Evolutionary conservation across 2,888 invertebrate species (phyloP), one percentile per base, ranked within the genome.

Genomic region (Lordiphosa andalusiaca): DNA sequence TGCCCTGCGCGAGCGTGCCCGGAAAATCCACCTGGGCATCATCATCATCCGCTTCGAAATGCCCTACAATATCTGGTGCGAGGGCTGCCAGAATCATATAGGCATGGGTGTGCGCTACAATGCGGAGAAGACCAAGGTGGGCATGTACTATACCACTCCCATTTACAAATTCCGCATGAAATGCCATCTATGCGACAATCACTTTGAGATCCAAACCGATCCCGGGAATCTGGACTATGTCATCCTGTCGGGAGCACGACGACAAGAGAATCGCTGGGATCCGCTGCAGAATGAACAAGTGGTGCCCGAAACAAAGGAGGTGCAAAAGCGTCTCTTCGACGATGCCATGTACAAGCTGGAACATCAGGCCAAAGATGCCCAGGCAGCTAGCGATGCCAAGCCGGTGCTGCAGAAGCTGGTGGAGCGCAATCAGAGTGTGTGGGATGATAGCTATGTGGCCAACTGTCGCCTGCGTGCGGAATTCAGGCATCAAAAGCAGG

Each of bases 31-130:
- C 85, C 91, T 96, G 91, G 99, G 99, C 9, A 99, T 99, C 77
- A 93, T 90, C 30, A 89, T 90, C 38, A 90, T 90, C 30, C 93
- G 99, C 44, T 99, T 99, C 91, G 99, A 99, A 91, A 98, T 99
- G 98, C 99, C 99, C 0, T 99, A 98, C 87, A 99, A 99, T 90
- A 99, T 99, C 77, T 99, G 99, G 99, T 99, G 99, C 80, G 96
- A 97, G 37, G 98, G 98, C 52, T 99, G 99, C 88, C 94, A 95
- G 67, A 99, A 97, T 90, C 99, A 99, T 87, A 97, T 99, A 55
- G 99, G 98, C 30, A 99, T 99, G 98, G 99, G 99, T 0, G 99
- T 99, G 0, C 92, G 99, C 48, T 99, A 99, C 89, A 99, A 97
- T 85, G 96, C 96, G 0, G 96, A 97, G 87, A 97, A 97, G 89